Conservation (phyloP, 2,888 invertebrate species). For the Cepaea hortensis region DNA sequence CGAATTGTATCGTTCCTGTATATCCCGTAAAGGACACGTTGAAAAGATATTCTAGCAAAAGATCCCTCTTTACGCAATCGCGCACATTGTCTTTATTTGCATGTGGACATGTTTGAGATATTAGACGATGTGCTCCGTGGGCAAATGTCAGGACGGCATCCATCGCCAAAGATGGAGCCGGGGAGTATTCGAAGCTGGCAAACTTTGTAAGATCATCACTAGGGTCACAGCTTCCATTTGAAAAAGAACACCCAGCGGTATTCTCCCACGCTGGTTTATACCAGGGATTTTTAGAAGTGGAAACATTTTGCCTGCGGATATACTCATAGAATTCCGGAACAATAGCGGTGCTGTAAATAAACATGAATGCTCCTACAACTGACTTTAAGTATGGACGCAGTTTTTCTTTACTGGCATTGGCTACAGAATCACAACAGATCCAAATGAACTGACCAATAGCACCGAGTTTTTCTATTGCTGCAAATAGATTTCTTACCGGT, state of each 20-base stretch:
- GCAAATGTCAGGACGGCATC: constrained; percentile 46
- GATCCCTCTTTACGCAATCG: constrained; percentile 36
- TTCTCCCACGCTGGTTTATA: constrained; percentile 62
- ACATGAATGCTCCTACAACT: constrained; percentile 58
- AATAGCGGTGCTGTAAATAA: constrained; percentile 49
- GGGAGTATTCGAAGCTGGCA: not conserved
- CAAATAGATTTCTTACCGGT: constrained; percentile 54
- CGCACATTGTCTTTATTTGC: constrained; percentile 17
- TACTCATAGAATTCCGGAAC: constrained; percentile 58
- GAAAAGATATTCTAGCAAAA: constrained; percentile 35
- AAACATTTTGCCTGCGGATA: constrained; percentile 57
- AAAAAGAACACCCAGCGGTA: constrained; percentile 43
- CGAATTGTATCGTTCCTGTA: constrained; percentile 37
- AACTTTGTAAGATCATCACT: not conserved
- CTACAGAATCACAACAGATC: constrained; percentile 64
- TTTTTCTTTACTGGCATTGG: constrained; percentile 40
- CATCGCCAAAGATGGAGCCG: constrained; percentile 8
- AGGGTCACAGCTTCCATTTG: constrained; percentile 29
- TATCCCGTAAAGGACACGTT: constrained; percentile 33
- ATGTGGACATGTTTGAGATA: not conserved
- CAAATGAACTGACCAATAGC: constrained; percentile 61
- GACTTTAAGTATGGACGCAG: constrained; percentile 55
- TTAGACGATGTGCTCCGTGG: constrained; percentile 44
- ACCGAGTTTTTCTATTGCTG: constrained; percentile 49
- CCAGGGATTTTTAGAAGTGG: constrained; percentile 59